These are phyloP conservation scores for Volucella inflata DNA, from an alignment of 2,888 invertebrate species.

Conservation along the genomic window DNA sequence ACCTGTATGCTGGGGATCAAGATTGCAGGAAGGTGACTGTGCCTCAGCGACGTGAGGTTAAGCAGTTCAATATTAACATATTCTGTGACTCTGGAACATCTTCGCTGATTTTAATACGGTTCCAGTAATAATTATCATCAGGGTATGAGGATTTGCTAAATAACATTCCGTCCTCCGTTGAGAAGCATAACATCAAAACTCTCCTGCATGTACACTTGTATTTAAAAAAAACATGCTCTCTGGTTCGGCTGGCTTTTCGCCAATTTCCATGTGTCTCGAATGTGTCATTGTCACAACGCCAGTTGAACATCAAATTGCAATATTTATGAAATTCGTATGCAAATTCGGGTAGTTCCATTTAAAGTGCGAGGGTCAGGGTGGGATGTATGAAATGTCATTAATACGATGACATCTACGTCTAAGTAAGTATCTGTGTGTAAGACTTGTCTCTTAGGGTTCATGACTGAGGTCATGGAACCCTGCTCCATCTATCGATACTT, in stretches of 20 bases:
- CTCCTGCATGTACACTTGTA: no score
- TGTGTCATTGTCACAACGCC: conserved; percentile 13
- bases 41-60: no score
- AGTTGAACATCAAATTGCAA: conserved; percentile 62
- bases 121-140: no score
- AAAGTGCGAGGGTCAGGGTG: neutral
- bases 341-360: conserved; percentile 20
- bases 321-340: conserved; percentile 55
- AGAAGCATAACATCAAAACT: no score
- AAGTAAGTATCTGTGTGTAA: conserved; percentile 21
- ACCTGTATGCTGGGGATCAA: no score
- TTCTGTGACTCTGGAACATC: no score
- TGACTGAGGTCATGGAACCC: conserved; percentile 65
- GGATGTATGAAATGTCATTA: neutral
- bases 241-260: neutral
- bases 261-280: conserved; percentile 28
- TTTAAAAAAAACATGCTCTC: neutral
- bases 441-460: conserved; percentile 35
- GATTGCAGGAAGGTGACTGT: no score
- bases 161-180: no score
- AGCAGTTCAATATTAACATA: no score
- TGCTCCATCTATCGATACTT: conserved; percentile 57
- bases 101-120: no score
- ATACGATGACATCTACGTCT: conserved; percentile 31
- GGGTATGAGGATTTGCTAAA: no score